phyloP scores from a whole-genome alignment of 2,888 invertebrate genomes.

The Tuta absoluta region DNA sequence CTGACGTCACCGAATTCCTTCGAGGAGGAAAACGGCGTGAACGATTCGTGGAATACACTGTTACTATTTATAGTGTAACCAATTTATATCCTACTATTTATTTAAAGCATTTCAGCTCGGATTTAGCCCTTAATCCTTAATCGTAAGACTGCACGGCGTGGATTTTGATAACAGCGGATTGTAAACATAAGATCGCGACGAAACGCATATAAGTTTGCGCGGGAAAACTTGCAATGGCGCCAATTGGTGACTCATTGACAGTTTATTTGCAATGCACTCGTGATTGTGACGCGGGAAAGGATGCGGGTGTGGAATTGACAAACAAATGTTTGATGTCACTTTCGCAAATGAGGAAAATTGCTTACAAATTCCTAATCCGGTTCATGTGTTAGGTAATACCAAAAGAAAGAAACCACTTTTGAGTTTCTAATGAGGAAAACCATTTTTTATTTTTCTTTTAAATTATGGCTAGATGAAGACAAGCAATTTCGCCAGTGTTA shows the following conservation, averaged over 20 bases:
- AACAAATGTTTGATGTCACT: not conserved
- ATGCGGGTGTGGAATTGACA: conserved; percentile 36
- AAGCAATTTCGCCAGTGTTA: no score
- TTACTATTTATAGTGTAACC: conserved; percentile 68
- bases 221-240: conserved; percentile 17
- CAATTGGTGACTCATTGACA: conserved; percentile 51
- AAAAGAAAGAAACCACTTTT: not conserved
- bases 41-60: conserved; percentile 68
- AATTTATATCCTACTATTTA: conserved; percentile 19
- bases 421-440: no score
- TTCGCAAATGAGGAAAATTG: conserved; percentile 12
- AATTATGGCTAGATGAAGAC: no score
- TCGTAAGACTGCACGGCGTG: not conserved
- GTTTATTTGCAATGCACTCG: conserved; percentile 60
- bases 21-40: conserved; percentile 71
- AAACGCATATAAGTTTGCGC: not conserved
- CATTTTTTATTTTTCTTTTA: no score
- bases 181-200: conserved; percentile 6
- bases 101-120: not conserved
- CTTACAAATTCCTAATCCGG: not conserved
- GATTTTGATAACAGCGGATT: not conserved
- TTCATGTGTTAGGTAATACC: not conserved
- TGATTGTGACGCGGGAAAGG: conserved; percentile 42
- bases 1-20: conserved; percentile 75
- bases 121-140: not conserved